Percentiles rank a stretch among this genome's conserved stretches.
Evolutionary conservation across 2,113 vertebrate species (phyloP).

Genomic region (Centropus bengalensis): DNA sequence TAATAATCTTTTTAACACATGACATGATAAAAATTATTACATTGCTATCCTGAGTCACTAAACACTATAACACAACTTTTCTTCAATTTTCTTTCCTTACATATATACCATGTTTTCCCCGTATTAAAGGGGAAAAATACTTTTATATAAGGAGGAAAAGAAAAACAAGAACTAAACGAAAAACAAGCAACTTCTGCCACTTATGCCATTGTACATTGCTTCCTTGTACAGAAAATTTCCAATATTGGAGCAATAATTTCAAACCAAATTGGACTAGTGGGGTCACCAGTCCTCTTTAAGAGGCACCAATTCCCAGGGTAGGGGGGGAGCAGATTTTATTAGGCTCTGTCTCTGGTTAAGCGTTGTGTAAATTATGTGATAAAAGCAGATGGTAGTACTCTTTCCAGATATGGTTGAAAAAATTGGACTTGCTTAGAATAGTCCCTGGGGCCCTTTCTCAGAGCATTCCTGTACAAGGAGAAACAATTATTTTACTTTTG

Average conservation of each 20-base stretch:
- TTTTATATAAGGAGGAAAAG: background rate
- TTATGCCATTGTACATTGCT: background rate
- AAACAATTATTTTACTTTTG: constrained; percentile 37
- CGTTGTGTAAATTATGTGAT: constrained; percentile 38
- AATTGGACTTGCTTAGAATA: constrained; percentile 23
- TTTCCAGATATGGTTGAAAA: constrained; percentile 2
- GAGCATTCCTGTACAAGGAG: constrained; percentile 4
- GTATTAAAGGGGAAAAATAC: background rate
- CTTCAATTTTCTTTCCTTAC: background rate
- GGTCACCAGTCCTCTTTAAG: constrained; percentile 19
- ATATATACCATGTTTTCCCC: accelerated
- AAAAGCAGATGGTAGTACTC: constrained; percentile 16
- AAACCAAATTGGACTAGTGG: background rate
- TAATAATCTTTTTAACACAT: background rate
- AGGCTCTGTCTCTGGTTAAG: background rate
- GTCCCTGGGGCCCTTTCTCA: constrained; percentile 10
- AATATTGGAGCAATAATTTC: background rate
- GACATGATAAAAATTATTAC: background rate
- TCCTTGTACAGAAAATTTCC: background rate
- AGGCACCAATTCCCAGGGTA: background rate
- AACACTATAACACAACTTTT: background rate
- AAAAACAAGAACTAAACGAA: background rate
- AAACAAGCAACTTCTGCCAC: background rate
- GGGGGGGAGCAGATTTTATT: background rate
- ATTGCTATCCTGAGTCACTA: background rate